Evolutionary conservation across 2,797 vertebrate genomes (phyloP).

Genomic region (Paguma larvata): DNA sequence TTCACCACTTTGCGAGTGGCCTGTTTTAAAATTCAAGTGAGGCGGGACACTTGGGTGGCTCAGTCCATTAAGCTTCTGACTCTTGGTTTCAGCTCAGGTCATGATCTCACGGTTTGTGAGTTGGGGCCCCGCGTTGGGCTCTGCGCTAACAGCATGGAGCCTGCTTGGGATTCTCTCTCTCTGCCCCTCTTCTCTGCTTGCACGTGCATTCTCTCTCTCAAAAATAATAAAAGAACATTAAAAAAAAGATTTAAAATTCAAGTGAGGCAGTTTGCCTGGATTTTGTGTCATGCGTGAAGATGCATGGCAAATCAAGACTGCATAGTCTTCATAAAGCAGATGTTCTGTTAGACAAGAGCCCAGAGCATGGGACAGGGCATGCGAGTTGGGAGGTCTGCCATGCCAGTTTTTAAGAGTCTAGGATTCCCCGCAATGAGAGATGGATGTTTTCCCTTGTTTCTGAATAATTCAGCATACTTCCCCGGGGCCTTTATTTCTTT

Average conservation of each 20-base stretch:
- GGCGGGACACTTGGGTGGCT: no score
- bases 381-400: neutral
- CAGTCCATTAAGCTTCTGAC: no score
- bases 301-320: neutral
- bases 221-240: no score
- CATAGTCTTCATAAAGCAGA: neutral
- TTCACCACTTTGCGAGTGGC: neutral
- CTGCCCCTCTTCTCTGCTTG: no score
- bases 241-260: neutral
- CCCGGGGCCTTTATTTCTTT: neutral
- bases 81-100: no score
- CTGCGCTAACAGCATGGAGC: no score
- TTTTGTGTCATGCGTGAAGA: neutral
- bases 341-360: neutral
- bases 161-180: no score
- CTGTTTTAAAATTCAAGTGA: neutral
- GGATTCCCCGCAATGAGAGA: neutral
- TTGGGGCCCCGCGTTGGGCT: no score
- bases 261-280: constrained; percentile 6
- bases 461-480: constrained; percentile 23
- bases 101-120: no score
- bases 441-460: neutral
- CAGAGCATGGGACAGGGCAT: neutral
- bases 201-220: no score
- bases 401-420: neutral